Evolutionary conservation across 1,140 invertebrate genomes (phyloP), one percentile per base, ranked within the genome.

Genomic region (Laupala kohalensis): DNA sequence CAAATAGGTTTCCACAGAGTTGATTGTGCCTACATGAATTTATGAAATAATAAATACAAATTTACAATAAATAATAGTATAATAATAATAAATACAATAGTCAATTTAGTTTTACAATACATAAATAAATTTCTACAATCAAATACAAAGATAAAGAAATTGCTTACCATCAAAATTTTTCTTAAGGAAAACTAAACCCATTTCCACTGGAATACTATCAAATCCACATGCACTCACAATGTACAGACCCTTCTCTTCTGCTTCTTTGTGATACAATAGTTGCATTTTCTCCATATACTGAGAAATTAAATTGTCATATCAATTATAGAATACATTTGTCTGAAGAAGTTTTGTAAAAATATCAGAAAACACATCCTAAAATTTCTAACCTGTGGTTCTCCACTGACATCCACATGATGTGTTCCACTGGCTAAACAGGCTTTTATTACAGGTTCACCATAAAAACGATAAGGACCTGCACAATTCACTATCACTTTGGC

Each of bases 191-290:
- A 90, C 77, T 2, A 91, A 78, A 6, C 96, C 96, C 78, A 95
- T 82, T 78, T 98, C 96, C 64, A 86, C 85, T 5, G 95, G 95
- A 75, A 98, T 90, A 73, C 88, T 88, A 76, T 96, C 95, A 78
- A 95, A 93, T 2, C 95, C 96, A 83, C 95, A 97, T 13, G 93
- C 89, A 75, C 92, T 93, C 15, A 98, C 81, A 12, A 97, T 83
- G 77, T 93, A 96, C 1, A 95, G 83, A 25, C 85, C 89, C 23
- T 89, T 89, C 70, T 94, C 86, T 77, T 88, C 81, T 0, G 96
- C 96, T 69, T 83, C 79, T 69, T 89, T 83, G 76, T 92, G 83
- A 80, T 96, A 95, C 74, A 90, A 82, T 63, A 95, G 77, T 78
- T 94, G 91, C 83, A 96, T 93, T 26, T 76, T 82, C 81, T 97